Base-by-base conservation (phyloP, 1,140 invertebrate species). In the Phthorimaea operculella region DNA sequence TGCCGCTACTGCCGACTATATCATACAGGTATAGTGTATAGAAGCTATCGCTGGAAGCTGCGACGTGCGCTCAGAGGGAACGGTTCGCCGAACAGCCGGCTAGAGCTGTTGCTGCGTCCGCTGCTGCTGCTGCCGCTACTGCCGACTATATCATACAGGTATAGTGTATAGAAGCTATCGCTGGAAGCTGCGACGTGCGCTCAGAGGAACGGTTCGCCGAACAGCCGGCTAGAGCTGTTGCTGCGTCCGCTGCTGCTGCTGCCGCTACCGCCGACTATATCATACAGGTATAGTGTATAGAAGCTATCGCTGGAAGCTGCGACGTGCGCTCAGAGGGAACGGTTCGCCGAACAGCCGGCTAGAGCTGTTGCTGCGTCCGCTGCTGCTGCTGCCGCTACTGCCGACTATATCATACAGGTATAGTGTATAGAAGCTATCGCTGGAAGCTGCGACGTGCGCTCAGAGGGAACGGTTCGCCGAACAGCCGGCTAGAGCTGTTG, bases 131-230 rank as follows among this genome's bases (percentile, higher is more conserved):
- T 36, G 90, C 92, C 8, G 88, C 90, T 54, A 79, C 95, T 34
- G 94, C 95, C 55, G 94, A 98, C 87, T 91, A 92, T 68, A 92
- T 98, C 59, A 93, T 97, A 60, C 93, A 95, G 75, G 87, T 87
- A 62, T n/a, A n/a, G n/a, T n/a, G n/a, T n/a, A n/a, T n/a, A n/a
- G n/a, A n/a, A n/a, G n/a, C n/a, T n/a, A n/a, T 91, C 93, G 44
- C 83, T 97, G 57, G 93, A 96, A 79, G 91, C 97, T 79, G 93
- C 95, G 8, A 95, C 93, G 0, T 93, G 92, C 66, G 93, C 94
- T 7, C 93, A 96, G 74, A 86, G 93, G 48, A 95, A 96, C 90
- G 92, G 64, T 96, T 96, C 84, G 94, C 93, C 0, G 93, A 94
- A 64, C 90, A 91, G 66, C 92, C 93, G 9, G 89, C 93, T 52